These are phyloP conservation scores for Pampus argenteus DNA, from an alignment of 2,797 vertebrate species.

Conservation along the genomic window DNA sequence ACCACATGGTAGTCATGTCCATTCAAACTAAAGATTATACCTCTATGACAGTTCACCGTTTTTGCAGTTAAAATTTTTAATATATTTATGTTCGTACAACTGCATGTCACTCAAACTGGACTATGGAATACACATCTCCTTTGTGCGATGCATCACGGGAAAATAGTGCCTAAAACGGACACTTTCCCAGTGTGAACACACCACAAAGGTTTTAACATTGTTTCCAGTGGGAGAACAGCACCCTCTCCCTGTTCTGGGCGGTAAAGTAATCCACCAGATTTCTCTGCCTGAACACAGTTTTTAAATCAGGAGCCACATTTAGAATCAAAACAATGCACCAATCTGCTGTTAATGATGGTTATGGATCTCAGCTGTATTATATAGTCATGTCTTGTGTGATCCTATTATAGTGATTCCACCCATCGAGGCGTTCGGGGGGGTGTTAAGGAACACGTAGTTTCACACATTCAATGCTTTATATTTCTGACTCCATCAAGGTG, in stretches of 20 bases:
- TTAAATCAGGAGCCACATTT: background rate
- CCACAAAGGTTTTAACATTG: background rate
- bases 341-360: background rate
- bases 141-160: background rate
- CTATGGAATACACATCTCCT: background rate
- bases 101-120: too few species aligned
- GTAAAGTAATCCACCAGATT: background rate
- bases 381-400: background rate
- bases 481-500: background rate
- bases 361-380: background rate
- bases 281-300: background rate
- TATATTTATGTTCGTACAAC: too few species aligned
- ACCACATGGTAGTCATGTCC: background rate
- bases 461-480: too few species aligned
- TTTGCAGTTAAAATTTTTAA: too few species aligned
- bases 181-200: too few species aligned
- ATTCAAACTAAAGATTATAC: background rate
- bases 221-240: constrained; percentile 23
- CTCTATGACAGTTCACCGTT: too few species aligned
- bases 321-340: background rate
- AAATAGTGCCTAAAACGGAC: background rate
- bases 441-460: background rate
- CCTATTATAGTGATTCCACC: too few species aligned
- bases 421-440: background rate
- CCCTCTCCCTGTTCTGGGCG: constrained; percentile 25